These are phyloP conservation scores for Oryzias curvinotus DNA, from an alignment of 2,113 vertebrate genomes.

Conservation along the genomic window DNA sequence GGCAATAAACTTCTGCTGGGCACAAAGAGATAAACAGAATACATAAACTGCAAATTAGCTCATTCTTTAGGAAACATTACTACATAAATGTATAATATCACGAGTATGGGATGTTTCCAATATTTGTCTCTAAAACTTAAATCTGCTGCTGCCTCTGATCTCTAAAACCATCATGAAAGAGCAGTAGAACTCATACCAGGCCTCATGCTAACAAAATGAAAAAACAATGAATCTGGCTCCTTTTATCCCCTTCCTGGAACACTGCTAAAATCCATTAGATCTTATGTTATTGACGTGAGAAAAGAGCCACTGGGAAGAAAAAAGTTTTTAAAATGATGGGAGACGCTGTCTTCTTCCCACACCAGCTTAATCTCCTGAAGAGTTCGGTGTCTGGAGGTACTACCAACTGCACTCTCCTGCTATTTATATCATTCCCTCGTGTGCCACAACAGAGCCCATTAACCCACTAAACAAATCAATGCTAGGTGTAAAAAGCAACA, in stretches of 20 bases:
- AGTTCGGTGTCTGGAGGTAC: conserved; percentile 25
- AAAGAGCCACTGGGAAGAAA: not conserved
- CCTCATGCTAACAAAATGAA: conserved; percentile 13
- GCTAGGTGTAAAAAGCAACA: conserved; percentile 68
- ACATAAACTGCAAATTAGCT: too few species aligned
- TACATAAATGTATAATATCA: conserved; percentile 1
- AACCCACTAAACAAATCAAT: conserved; percentile 69
- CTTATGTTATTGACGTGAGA: conserved; percentile 3
- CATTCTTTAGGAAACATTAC: too few species aligned
- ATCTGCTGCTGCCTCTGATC: not conserved
- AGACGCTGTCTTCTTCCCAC: too few species aligned
- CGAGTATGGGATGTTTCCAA: too few species aligned
- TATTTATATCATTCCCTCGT: conserved; percentile 53
- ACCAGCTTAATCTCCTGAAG: not conserved
- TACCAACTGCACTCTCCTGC: conserved; percentile 23
- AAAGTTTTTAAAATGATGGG: conserved; percentile 1
- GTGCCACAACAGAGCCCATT: conserved; percentile 56
- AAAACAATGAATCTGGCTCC: conserved; percentile 9
- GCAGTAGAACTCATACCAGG: conserved; percentile 1
- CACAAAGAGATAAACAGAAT: too few species aligned
- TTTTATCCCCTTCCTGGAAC: conserved; percentile 10
- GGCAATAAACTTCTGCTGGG: too few species aligned
- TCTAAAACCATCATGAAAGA: conserved; percentile 5
- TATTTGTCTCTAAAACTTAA: too few species aligned
- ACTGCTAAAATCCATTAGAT: not conserved